phyloP scores from a whole-genome alignment of 2,888 invertebrate species.

The Agrilus biguttatus region DNA sequence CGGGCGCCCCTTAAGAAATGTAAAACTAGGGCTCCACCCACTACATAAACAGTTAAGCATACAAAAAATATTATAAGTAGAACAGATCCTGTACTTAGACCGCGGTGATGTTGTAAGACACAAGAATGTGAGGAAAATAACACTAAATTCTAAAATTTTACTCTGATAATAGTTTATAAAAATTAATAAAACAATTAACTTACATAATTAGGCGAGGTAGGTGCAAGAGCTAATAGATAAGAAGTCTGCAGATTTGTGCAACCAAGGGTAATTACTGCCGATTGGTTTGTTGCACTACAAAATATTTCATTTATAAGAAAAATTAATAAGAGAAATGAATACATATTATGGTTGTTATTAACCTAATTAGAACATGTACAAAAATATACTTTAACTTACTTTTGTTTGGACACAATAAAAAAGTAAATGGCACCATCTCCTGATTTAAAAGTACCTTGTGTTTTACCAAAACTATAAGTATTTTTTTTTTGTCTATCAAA shows the following conservation, averaged over 20 bases:
- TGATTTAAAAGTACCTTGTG: no score
- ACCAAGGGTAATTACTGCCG: not conserved
- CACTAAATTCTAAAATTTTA: constrained; percentile 33
- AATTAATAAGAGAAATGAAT: no score
- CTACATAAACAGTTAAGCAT: constrained; percentile 41
- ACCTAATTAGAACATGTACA: no score
- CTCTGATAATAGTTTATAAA: constrained; percentile 4
- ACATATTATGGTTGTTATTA: no score
- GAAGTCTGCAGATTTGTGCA: not conserved
- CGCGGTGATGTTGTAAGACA: constrained; percentile 27
- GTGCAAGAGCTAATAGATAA: not conserved
- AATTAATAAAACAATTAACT: not conserved
- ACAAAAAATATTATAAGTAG: constrained; percentile 49
- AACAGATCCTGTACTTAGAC: constrained; percentile 47
- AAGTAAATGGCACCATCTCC: no score
- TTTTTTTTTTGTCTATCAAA: no score
- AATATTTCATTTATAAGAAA: no score
- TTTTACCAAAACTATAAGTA: no score
- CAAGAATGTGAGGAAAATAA: constrained; percentile 39
- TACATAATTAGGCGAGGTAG: not conserved
- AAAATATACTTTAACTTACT: no score
- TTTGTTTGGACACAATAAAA: no score
- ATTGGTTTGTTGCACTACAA: no score
- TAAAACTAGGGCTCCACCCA: constrained; percentile 49
- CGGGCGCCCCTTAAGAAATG: constrained; percentile 56